These are phyloP conservation scores for Nomada fabriciana DNA, from an alignment of 2,888 invertebrate genomes.

Conservation along the genomic window DNA sequence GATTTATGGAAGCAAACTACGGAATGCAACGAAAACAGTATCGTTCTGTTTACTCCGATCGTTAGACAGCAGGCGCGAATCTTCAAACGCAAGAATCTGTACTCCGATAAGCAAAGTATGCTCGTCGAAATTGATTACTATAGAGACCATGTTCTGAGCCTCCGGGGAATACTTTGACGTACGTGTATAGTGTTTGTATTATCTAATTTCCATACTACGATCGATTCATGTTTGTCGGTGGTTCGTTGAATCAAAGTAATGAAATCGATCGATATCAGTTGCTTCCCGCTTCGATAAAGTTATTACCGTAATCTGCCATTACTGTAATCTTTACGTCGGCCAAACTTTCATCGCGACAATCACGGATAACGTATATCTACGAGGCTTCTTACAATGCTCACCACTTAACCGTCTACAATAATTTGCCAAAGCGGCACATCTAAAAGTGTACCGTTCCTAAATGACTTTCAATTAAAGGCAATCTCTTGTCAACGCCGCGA, in stretches of 20 bases:
- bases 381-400: too few species aligned
- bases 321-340: too few species aligned
- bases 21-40: conserved; percentile 6
- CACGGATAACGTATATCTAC: too few species aligned
- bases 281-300: neutral
- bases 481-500: neutral
- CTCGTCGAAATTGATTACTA: neutral
- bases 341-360: too few species aligned
- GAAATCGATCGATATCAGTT: neutral
- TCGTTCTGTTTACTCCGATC: conserved; percentile 40
- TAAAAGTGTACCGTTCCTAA: neutral
- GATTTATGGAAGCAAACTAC: conserved; percentile 46
- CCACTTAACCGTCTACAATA: too few species aligned
- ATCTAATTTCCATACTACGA: neutral
- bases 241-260: neutral
- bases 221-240: neutral
- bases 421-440: too few species aligned
- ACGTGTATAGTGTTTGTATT: too few species aligned
- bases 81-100: conserved; percentile 6
- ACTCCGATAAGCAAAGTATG: neutral
- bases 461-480: neutral
- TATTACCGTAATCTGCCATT: too few species aligned
- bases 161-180: neutral
- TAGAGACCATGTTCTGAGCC: neutral
- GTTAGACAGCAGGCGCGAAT: conserved; percentile 51